These are phyloP conservation scores for Slavum lentiscoides DNA, from an alignment of 2,888 invertebrate species.

Conservation along the genomic window DNA sequence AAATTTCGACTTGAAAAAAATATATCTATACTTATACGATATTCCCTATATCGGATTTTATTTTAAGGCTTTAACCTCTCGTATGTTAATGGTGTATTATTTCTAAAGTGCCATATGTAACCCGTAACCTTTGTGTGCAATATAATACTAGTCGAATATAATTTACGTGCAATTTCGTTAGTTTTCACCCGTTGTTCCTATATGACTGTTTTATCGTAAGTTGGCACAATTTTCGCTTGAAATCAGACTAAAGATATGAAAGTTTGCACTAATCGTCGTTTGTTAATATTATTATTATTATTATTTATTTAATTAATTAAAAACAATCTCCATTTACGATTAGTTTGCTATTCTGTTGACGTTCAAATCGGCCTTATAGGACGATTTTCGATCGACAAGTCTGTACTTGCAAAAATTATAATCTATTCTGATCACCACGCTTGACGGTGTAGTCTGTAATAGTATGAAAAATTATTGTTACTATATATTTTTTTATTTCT, in stretches of 20 bases:
- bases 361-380: background rate
- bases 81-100: background rate
- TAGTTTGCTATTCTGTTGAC: background rate
- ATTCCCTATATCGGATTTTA: background rate
- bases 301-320: background rate
- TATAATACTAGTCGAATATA: conserved; percentile 8
- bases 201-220: background rate
- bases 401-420: conserved; percentile 9
- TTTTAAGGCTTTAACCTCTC: conserved; percentile 11
- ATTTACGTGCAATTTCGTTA: conserved; percentile 5
- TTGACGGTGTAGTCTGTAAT: background rate
- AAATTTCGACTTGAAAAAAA: background rate
- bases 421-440: background rate
- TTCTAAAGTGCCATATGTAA: background rate
- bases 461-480: conserved; percentile 1
- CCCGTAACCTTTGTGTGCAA: conserved; percentile 4
- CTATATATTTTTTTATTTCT: background rate
- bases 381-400: background rate
- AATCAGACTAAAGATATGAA: background rate
- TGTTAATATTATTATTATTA: conserved; percentile 1
- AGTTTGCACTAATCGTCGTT: conserved; percentile 12
- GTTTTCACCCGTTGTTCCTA: background rate
- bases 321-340: too few relatives aligned
- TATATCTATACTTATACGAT: background rate
- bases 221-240: background rate